Conservation (phyloP, 2,113 vertebrate species). For the Suncus etruscus region DNA sequence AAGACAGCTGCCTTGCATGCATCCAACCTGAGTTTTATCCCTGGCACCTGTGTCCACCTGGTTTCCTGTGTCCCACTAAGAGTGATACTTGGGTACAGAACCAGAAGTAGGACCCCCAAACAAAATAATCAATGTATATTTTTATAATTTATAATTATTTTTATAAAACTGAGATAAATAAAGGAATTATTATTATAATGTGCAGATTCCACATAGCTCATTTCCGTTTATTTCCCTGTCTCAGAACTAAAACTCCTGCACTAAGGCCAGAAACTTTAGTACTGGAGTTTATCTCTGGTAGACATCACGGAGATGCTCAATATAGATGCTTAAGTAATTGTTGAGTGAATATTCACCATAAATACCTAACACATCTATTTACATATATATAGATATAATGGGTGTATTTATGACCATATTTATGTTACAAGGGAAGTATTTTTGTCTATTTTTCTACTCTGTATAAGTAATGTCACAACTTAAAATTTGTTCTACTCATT, state of each 20-base stretch:
- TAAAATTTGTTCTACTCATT: conserved; percentile 3
- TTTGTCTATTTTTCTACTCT: not conserved
- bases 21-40: too few species aligned
- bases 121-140: too few species aligned
- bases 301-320: not conserved
- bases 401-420: not conserved
- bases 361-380: not conserved
- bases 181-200: not conserved
- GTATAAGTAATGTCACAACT: not conserved
- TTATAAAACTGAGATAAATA: too few species aligned
- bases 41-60: too few species aligned
- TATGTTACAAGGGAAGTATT: not conserved
- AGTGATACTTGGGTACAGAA: too few species aligned
- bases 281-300: not conserved
- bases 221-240: not conserved
- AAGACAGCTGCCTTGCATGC: too few species aligned
- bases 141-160: too few species aligned
- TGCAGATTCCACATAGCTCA: not conserved
- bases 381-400: not conserved
- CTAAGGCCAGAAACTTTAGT: not conserved
- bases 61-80: too few species aligned
- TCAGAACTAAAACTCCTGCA: not conserved
- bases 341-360: not conserved
- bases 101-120: too few species aligned
- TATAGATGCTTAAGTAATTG: not conserved